Evolutionary conservation across 2,888 invertebrate species (phyloP).

Genomic region (Helobdella robusta): DNA sequence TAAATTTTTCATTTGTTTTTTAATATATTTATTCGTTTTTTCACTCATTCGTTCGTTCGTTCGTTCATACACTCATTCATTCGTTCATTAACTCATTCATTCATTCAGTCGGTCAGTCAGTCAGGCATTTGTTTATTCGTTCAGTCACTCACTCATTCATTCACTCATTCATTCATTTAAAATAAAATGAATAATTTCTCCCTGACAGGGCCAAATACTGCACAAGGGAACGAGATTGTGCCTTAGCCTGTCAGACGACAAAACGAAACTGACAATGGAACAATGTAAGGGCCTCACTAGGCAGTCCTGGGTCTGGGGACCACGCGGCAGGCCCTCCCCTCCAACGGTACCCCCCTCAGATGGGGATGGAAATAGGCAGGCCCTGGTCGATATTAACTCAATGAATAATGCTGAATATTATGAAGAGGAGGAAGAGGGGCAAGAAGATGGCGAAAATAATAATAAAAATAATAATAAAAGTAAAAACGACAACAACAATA

Average conservation of each 20-base stretch:
- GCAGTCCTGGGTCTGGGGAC: constrained; percentile 16
- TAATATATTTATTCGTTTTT: not conserved
- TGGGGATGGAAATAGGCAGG: not conserved
- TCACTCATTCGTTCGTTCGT: too few relatives aligned
- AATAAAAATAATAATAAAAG: not conserved
- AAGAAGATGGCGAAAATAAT: constrained; percentile 10
- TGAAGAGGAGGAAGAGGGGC: constrained; percentile 9
- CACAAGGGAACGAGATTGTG: constrained; percentile 13
- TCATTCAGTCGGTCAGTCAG: too few relatives aligned
- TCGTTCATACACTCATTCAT: too few relatives aligned
- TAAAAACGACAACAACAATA: not conserved
- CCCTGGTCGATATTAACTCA: too few relatives aligned
- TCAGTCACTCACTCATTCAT: too few relatives aligned
- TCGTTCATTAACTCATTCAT: too few relatives aligned
- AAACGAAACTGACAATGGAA: constrained; percentile 2
- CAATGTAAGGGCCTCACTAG: not conserved
- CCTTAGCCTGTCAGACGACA: constrained; percentile 13
- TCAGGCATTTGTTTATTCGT: too few relatives aligned
- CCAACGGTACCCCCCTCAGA: not conserved
- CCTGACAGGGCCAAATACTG: constrained; percentile 7
- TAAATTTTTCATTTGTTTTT: not conserved
- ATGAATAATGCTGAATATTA: not conserved
- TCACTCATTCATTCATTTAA: too few relatives aligned
- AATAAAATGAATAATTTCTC: not conserved
- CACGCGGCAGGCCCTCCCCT: not conserved